phyloP scores from a whole-genome alignment of 1,140 invertebrate species.

The Cydia pomonella region DNA sequence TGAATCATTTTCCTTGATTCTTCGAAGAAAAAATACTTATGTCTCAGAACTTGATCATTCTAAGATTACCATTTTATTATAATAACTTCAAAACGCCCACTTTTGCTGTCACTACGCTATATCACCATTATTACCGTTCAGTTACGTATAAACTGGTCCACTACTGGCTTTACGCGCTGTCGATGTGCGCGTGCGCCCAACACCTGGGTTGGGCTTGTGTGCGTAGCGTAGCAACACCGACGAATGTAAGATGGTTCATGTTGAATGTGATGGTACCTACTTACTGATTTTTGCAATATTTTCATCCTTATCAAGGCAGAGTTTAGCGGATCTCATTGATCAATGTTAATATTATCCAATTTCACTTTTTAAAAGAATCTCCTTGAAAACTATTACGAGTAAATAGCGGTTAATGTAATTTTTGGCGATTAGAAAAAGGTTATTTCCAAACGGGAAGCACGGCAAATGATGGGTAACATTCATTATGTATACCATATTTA shows the following conservation, averaged over 20 bases:
- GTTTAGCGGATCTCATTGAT: background rate
- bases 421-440: too few species aligned
- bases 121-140: slow-evolving; percentile 73
- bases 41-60: too few species aligned
- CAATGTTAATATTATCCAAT: background rate
- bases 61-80: background rate
- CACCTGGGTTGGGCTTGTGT: slow-evolving; percentile 37
- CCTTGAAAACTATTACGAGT: too few species aligned
- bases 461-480: too few species aligned
- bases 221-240: slow-evolving; percentile 24
- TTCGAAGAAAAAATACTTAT: too few species aligned
- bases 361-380: too few species aligned
- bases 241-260: background rate
- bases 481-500: too few species aligned
- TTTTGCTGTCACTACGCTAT: slow-evolving; percentile 65
- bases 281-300: background rate
- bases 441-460: too few species aligned
- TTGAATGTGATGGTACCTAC: background rate
- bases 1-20: too few species aligned
- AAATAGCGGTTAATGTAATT: too few species aligned
- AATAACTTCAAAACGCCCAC: background rate
- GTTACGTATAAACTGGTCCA: slow-evolving; percentile 72
- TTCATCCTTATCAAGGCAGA: background rate
- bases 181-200: slow-evolving; percentile 51
- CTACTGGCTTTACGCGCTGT: slow-evolving; percentile 73